Conservation (phyloP, 2,888 invertebrate genomes). For the Caradrina kadenii region DNA sequence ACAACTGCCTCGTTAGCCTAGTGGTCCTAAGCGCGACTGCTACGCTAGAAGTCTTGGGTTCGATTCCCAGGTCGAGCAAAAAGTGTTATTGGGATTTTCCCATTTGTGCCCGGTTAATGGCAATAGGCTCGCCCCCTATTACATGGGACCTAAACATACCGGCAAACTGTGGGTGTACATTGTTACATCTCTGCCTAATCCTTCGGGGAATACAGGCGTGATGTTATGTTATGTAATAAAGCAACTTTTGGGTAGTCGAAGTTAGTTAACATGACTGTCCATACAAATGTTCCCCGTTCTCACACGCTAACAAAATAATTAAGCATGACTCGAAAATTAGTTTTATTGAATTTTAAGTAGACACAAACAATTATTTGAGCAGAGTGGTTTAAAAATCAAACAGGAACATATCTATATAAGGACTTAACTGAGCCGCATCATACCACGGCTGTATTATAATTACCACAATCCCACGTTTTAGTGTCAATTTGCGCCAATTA, state of each 20-base stretch:
- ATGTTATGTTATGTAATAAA: too few species aligned
- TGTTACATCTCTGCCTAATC: too few species aligned
- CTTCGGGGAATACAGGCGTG: too few species aligned
- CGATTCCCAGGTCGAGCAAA: too few species aligned
- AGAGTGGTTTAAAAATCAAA: conserved; percentile 64
- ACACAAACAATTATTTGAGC: conserved; percentile 66
- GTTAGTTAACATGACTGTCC: conserved; percentile 46
- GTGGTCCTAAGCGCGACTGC: too few species aligned
- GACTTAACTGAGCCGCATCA: conserved; percentile 60
- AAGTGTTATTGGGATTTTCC: too few species aligned
- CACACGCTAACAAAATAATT: conserved; percentile 65
- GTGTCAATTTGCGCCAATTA: conserved; percentile 81
- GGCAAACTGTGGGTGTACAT: too few species aligned
- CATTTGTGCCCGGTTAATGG: too few species aligned
- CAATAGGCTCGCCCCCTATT: too few species aligned
- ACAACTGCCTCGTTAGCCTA: too few species aligned
- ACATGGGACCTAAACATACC: too few species aligned
- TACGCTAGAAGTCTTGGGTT: too few species aligned
- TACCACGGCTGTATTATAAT: conserved; percentile 72
- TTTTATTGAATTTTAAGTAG: conserved; percentile 66
- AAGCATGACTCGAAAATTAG: conserved; percentile 63
- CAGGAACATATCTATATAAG: conserved; percentile 58
- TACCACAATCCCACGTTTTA: conserved; percentile 74
- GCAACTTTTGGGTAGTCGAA: conserved; percentile 26
- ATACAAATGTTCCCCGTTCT: conserved; percentile 63